Percentiles rank a stretch among this genome's conserved stretches.
These are phyloP conservation scores for Peromyscus californicus DNA, from an alignment of 2,113 vertebrate species.

Conservation along the genomic window DNA sequence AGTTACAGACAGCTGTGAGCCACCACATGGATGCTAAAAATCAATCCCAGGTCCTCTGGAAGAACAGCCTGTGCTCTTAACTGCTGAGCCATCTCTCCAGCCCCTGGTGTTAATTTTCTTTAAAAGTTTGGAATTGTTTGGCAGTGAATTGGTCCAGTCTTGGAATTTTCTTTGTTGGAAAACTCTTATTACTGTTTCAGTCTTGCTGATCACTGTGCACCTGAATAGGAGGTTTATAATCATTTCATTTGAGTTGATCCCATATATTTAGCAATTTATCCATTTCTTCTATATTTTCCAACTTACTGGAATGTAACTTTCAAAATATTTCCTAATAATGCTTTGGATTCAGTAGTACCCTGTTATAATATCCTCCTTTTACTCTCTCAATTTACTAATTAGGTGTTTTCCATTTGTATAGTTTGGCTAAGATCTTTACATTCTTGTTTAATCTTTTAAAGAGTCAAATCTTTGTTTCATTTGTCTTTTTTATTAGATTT, in stretches of 20 bases:
- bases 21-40: background rate
- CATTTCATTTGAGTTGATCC: background rate
- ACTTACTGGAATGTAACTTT: background rate
- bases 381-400: background rate
- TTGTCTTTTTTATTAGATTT: background rate
- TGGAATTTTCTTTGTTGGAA: background rate
- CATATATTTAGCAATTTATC: background rate
- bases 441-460: background rate
- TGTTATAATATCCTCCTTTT: background rate
- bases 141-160: background rate
- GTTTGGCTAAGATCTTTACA: background rate
- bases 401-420: background rate
- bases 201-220: background rate
- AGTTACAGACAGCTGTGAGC: background rate
- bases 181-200: background rate
- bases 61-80: background rate
- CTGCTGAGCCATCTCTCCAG: background rate
- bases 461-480: background rate
- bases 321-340: background rate
- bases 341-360: background rate
- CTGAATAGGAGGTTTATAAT: background rate
- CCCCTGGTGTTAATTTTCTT: background rate
- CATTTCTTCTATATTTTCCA: background rate
- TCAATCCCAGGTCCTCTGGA: background rate
- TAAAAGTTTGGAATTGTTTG: background rate